phyloP scores from a whole-genome alignment of 2,797 vertebrate species.

The Leptodactylus fallax region DNA sequence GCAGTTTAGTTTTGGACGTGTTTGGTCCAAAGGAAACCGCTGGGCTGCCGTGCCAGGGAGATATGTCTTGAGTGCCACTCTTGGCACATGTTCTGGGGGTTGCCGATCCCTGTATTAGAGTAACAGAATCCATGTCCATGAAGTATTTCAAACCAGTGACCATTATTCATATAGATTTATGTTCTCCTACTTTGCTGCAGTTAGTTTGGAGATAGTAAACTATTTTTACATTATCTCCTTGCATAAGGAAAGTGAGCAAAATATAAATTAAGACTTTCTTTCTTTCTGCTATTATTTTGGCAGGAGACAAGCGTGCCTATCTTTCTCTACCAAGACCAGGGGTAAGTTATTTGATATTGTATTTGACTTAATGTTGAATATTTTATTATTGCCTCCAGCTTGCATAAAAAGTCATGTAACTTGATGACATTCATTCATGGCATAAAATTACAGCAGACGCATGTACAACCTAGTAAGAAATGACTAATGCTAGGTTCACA shows the following conservation, averaged over 20 bases:
- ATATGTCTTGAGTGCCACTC: too few species aligned
- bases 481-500: too few species aligned
- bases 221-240: too few species aligned
- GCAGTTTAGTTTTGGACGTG: too few species aligned
- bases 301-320: slow-evolving; percentile 95
- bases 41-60: too few species aligned
- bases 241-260: slow-evolving; percentile 24
- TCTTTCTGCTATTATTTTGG: slow-evolving; percentile 64
- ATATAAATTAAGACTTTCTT: slow-evolving; percentile 29
- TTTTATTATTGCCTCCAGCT: not conserved
- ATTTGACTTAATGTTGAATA: not conserved
- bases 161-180: slow-evolving; percentile 35
- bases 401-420: not conserved
- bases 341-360: slow-evolving; percentile 80
- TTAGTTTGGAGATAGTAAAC: slow-evolving; percentile 38
- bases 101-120: too few species aligned
- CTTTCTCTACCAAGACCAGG: slow-evolving; percentile 93
- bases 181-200: slow-evolving; percentile 28
- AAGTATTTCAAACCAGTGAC: slow-evolving; percentile 22
- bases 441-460: not conserved
- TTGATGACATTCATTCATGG: not conserved
- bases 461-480: not conserved
- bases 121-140: not conserved
- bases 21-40: too few species aligned
- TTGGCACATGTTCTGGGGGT: too few species aligned